These are phyloP conservation scores for Salvelinus namaycush DNA, from an alignment of 2,113 vertebrate species.

Conservation along the genomic window DNA sequence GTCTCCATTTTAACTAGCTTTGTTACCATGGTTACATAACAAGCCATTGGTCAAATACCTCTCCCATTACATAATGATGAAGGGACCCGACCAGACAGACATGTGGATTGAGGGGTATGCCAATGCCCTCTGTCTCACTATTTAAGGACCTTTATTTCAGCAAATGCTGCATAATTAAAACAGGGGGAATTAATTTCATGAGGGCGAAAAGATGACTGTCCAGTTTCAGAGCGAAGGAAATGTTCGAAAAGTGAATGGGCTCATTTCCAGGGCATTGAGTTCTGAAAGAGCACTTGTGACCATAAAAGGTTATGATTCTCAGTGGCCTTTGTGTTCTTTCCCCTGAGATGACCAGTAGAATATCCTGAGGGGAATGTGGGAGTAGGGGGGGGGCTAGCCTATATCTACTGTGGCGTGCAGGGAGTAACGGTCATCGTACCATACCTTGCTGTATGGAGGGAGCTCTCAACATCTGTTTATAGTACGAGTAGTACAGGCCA, in stretches of 20 bases:
- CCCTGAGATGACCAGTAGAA: no score
- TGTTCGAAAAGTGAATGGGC: neutral
- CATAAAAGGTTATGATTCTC: neutral
- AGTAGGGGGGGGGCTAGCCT: no score
- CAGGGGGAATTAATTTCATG: neutral
- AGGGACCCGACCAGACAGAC: neutral
- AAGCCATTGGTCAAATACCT: slow-evolving; percentile 2
- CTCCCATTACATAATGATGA: slow-evolving; percentile 19
- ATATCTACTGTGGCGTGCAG: no score
- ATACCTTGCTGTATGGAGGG: slow-evolving; percentile 90
- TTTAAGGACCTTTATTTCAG: neutral
- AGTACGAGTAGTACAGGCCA: slow-evolving; percentile 98
- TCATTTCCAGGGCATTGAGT: neutral
- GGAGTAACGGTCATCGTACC: neutral
- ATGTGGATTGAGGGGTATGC: neutral
- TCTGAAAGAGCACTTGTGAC: neutral
- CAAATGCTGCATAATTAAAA: neutral
- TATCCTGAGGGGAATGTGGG: neutral
- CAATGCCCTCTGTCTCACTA: neutral
- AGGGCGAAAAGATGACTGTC: neutral
- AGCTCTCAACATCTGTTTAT: slow-evolving; percentile 94
- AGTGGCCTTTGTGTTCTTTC: neutral
- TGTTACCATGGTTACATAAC: slow-evolving; percentile 9
- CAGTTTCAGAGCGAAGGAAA: neutral
- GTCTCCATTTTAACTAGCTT: neutral